A percentile compares a stretch with the other conserved stretches of the same genome.
Evolutionary conservation across 2,797 vertebrate genomes (phyloP).

Genomic region (Tokudaia tokunoshimensis): DNA sequence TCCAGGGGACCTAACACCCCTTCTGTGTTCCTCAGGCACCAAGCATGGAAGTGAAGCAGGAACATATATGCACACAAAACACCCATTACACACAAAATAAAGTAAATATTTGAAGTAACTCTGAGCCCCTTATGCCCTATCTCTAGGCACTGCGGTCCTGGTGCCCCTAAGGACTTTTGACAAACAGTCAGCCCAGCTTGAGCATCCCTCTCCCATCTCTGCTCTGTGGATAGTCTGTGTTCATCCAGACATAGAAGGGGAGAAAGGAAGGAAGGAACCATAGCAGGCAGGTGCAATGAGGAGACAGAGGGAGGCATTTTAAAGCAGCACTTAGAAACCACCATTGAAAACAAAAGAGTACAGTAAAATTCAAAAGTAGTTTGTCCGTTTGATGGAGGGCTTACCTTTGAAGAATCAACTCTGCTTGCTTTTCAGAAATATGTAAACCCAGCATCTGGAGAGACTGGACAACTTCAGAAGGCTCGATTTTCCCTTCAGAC

Average conservation of each 20-base stretch:
- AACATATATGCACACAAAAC: neutral
- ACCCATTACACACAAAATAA: neutral
- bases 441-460: conserved; percentile 93
- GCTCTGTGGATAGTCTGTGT: neutral
- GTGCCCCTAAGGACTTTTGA: neutral
- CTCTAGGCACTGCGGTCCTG: neutral
- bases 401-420: conserved; percentile 96
- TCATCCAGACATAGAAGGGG: neutral
- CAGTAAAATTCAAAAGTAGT: neutral
- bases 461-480: conserved; percentile 94
- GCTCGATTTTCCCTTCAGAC: conserved; percentile 93
- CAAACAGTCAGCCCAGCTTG: neutral
- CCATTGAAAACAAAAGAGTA: neutral
- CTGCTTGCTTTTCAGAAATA: conserved; percentile 92
- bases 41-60: neutral
- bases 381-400: conserved; percentile 62
- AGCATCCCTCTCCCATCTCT: neutral
- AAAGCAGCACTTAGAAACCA: neutral
- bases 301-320: neutral
- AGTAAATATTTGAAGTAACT: neutral
- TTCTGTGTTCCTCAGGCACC: neutral
- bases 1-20: neutral
- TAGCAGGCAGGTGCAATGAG: neutral
- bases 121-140: neutral
- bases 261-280: neutral